phyloP scores from a whole-genome alignment of 2,113 vertebrate species.

The Pelodiscus sinensis region DNA sequence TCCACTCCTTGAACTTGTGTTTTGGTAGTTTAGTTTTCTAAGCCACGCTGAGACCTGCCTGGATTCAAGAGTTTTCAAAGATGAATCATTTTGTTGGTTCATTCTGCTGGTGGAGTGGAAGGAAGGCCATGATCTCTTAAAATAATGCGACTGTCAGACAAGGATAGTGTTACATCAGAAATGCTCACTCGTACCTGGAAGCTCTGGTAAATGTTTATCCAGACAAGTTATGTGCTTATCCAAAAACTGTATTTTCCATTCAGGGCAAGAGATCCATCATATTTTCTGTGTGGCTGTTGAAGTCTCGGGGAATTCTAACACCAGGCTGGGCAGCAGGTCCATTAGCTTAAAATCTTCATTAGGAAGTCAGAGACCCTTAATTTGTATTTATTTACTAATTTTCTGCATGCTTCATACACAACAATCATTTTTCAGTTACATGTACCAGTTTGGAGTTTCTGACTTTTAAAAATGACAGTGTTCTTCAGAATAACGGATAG shows the following conservation, averaged over 20 bases:
- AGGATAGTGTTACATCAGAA: background rate
- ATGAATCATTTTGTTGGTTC: background rate
- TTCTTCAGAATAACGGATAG: conserved; percentile 46
- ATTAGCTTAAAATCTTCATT: background rate
- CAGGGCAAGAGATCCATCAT: background rate
- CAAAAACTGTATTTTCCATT: background rate
- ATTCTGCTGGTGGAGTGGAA: background rate
- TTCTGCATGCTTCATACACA: conserved; percentile 1
- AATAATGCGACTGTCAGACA: background rate
- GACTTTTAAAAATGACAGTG: conserved; percentile 40
- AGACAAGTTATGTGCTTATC: background rate
- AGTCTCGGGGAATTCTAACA: background rate
- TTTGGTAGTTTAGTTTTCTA: background rate
- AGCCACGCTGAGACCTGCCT: background rate
- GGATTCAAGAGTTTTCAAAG: background rate
- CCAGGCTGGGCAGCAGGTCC: background rate
- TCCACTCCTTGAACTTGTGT: background rate
- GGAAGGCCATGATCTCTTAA: background rate
- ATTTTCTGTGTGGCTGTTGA: background rate
- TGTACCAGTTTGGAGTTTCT: conserved; percentile 19
- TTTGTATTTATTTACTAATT: background rate
- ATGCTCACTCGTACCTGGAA: background rate
- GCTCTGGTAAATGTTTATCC: background rate
- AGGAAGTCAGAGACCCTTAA: background rate
- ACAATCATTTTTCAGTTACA: conserved; percentile 11